Evolutionary conservation across 2,797 vertebrate species (phyloP).

Genomic region (Propithecus perrieri): DNA sequence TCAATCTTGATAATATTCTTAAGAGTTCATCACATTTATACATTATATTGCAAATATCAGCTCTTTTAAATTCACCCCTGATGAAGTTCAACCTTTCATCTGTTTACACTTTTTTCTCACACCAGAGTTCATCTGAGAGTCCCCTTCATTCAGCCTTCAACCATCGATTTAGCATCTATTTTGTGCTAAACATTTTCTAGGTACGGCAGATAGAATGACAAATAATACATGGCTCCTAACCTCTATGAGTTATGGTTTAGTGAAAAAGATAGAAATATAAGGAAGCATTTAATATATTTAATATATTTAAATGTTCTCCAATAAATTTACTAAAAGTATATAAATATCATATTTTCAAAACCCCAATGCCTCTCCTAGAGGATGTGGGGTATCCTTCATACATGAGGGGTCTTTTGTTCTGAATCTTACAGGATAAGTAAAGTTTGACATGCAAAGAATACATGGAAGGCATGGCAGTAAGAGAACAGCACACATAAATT

Average conservation of each 20-base stretch:
- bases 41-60: constrained; percentile 20
- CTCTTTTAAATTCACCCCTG: neutral
- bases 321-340: neutral
- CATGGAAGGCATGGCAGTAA: neutral
- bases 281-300: neutral
- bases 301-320: constrained; percentile 6
- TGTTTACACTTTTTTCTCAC: neutral
- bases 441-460: neutral
- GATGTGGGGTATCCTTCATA: neutral
- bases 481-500: neutral
- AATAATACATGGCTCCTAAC: neutral
- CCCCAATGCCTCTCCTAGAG: neutral
- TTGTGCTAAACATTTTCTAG: neutral
- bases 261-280: neutral
- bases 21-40: neutral
- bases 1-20: constrained; percentile 12
- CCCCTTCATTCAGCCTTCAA: neutral
- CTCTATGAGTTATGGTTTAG: neutral
- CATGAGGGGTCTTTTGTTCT: neutral
- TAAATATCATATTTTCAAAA: neutral
- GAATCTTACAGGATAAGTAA: neutral
- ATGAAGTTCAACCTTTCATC: constrained; percentile 22
- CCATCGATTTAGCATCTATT: neutral
- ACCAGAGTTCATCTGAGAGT: neutral
- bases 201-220: neutral